phyloP scores from a whole-genome alignment of 2,888 invertebrate species.

The Nymphalis polychloros region DNA sequence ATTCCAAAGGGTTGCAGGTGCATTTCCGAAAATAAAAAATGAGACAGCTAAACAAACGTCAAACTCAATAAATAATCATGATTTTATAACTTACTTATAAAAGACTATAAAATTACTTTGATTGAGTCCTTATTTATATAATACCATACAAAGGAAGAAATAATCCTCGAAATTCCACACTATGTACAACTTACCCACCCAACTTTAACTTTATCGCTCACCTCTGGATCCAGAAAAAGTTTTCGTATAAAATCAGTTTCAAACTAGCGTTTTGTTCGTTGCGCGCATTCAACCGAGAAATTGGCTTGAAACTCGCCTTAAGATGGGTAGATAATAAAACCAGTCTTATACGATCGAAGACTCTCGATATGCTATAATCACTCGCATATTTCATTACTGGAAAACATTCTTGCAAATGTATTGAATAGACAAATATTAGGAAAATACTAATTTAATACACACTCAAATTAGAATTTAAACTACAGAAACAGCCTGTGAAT shows the following conservation, averaged over 20 bases:
- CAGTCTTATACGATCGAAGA: conserved; percentile 10
- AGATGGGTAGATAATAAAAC: conserved; percentile 39
- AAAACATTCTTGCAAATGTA: neutral
- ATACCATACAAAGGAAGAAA: neutral
- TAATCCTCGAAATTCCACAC: conserved; percentile 10
- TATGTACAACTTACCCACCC: conserved; percentile 12
- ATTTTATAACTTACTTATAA: no score
- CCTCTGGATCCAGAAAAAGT: conserved; percentile 40
- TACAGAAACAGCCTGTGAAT: no score
- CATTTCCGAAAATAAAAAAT: no score
- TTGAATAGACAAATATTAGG: no score
- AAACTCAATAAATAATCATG: no score
- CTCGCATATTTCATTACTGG: neutral
- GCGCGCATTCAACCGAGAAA: conserved; percentile 47
- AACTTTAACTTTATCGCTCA: conserved; percentile 36
- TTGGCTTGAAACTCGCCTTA: conserved; percentile 46
- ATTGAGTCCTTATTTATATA: neutral
- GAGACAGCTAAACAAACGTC: no score
- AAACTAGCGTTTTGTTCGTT: conserved; percentile 44
- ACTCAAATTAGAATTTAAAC: no score
- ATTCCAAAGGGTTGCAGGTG: no score
- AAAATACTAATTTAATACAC: no score
- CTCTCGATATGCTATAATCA: neutral
- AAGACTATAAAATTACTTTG: no score
- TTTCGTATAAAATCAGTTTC: conserved; percentile 46